Evolutionary conservation across 2,797 vertebrate species (phyloP).

Genomic region (Orestias chungarensis): DNA sequence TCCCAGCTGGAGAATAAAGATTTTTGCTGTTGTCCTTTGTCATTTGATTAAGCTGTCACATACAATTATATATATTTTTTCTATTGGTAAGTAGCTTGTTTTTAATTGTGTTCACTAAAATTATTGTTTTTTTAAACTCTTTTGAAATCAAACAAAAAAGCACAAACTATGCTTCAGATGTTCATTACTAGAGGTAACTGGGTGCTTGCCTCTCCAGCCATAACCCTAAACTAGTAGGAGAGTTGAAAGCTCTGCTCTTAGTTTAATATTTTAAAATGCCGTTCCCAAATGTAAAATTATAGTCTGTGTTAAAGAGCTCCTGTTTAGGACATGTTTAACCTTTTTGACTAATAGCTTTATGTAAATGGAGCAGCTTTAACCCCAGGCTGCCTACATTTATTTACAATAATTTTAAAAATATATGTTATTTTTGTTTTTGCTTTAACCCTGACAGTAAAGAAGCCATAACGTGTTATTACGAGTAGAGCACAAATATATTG

Average conservation of each 20-base stretch:
- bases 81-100: constrained; percentile 2
- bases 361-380: neutral
- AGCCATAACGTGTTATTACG: neutral
- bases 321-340: neutral
- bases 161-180: neutral
- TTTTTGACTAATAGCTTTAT: neutral
- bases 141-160: neutral
- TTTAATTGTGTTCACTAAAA: constrained; percentile 11
- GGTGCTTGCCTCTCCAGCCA: neutral
- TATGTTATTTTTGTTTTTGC: neutral
- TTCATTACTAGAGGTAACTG: neutral
- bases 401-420: neutral
- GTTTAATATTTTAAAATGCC: neutral
- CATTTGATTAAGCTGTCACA: neutral
- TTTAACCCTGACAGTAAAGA: neutral
- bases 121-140: neutral
- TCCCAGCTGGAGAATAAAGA: neutral
- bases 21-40: neutral
- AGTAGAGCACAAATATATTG: neutral
- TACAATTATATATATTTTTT: constrained; percentile 1
- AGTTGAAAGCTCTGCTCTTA: neutral
- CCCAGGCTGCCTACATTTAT: neutral
- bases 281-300: neutral
- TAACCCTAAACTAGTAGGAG: neutral
- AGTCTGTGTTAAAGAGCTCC: neutral